A percentile compares a stretch with the other conserved stretches of the same genome.
phyloP scores from a whole-genome alignment of 2,888 invertebrate genomes.

The Carterocephalus palaemon region DNA sequence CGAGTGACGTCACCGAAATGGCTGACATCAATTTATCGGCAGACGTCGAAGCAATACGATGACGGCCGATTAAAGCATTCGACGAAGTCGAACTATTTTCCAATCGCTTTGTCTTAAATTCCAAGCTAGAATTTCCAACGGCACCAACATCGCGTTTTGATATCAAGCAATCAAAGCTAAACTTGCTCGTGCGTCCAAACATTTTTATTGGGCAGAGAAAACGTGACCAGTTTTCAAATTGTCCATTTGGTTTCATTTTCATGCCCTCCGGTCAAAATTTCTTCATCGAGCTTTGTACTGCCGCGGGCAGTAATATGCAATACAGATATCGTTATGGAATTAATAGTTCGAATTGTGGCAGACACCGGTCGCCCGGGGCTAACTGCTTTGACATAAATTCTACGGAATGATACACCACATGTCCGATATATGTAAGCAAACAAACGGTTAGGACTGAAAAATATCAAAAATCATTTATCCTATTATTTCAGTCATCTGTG shows the following conservation, averaged over 20 bases:
- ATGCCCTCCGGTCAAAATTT: constrained; percentile 15
- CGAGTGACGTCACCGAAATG: constrained; percentile 21
- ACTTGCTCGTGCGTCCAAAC: constrained; percentile 20
- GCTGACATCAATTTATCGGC: constrained; percentile 17
- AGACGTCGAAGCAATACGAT: constrained; percentile 7
- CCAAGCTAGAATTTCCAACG: neutral
- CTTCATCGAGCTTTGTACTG: constrained; percentile 12
- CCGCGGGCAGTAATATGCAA: constrained; percentile 21
- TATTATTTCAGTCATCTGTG: no score
- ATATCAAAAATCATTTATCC: no score
- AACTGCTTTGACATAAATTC: constrained; percentile 5
- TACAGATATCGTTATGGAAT: constrained; percentile 15
- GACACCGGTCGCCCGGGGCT: constrained; percentile 5
- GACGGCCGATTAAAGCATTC: no score
- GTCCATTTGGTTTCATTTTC: constrained; percentile 22
- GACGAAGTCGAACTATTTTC: neutral
- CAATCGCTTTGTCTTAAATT: constrained; percentile 1
- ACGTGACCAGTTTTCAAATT: constrained; percentile 20
- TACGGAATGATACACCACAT: neutral
- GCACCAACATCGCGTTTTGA: constrained; percentile 14
- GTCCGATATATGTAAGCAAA: no score
- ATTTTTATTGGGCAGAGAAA: constrained; percentile 22
- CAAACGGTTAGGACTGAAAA: no score
- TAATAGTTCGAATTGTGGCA: constrained; percentile 13
- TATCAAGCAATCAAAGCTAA: constrained; percentile 18